Base-by-base conservation (phyloP, 2,113 vertebrate species). In the Polypterus senegalus region DNA sequence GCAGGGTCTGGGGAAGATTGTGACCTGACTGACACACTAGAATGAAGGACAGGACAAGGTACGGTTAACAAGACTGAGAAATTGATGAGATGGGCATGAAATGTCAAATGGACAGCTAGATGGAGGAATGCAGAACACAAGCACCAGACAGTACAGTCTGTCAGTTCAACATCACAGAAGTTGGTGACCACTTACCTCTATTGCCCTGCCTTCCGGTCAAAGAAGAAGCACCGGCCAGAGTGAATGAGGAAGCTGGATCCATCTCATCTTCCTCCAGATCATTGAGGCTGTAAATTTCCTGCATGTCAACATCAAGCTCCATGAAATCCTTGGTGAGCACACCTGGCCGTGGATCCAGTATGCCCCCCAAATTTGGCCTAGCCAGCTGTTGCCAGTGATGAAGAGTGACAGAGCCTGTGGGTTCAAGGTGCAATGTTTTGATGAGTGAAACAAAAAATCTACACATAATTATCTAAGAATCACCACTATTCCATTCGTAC, bases 371-470 rank as follows among this genome's bases (percentile, higher is more conserved):
- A 73, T 93, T 83, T 65, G 90, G 86, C 77, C 75, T 83, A 3
- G 90, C 89, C 72, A 91, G 78, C 74, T 91, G 86, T 79, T 94
- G 89, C 91, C 92, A 92, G 69, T 93, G 89, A 66, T 91, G 87
- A 46, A 91, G 83, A 0, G 88, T 88, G 67, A 83, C 86, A 0
- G 90, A 91, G 54, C 90, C 89, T 92, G 68, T 46, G 54, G 47
- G 3, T 27, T 27, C 27, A 27, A 27, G 27, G 27, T 27, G 27
- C 27, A 27, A 27, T 27, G 27, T 27, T 27, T 27, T 27, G 27
- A 27, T 27, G 27, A 27, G 27, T 27, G 27, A 27, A 27, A 27
- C 27, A 27, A 27, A 27, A 27, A 27, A 27, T n/a, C 1, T 27
- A 27, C 27, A 27, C 27, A 27, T 27, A 27, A 27, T 27, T 27